These are phyloP conservation scores for Pachyramphus minor DNA, from an alignment of 2,113 vertebrate genomes.

Conservation along the genomic window DNA sequence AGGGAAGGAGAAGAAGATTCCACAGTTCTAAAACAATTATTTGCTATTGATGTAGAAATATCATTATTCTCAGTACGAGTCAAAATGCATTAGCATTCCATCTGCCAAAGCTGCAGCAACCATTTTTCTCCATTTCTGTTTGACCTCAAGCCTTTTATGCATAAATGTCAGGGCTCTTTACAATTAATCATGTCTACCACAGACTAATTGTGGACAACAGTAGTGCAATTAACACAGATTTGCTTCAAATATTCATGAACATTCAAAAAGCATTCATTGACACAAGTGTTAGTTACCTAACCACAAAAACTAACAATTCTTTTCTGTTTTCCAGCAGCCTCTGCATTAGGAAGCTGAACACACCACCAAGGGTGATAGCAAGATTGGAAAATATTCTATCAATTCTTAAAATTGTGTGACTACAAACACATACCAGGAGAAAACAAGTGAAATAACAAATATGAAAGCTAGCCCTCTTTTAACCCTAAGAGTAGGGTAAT, in stretches of 20 bases:
- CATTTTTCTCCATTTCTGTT: slow-evolving; percentile 75
- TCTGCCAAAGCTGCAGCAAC: slow-evolving; percentile 45
- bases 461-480: background rate
- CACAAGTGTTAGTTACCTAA: slow-evolving; percentile 46
- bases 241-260: slow-evolving; percentile 73
- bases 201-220: slow-evolving; percentile 79
- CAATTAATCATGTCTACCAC: slow-evolving; percentile 77
- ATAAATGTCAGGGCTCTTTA: slow-evolving; percentile 78
- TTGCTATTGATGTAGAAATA: slow-evolving; percentile 51
- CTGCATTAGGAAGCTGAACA: slow-evolving; percentile 15
- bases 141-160: slow-evolving; percentile 78
- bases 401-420: background rate
- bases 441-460: background rate
- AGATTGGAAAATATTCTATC: background rate
- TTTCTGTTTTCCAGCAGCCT: slow-evolving; percentile 15
- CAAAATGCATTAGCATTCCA: slow-evolving; percentile 71
- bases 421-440: background rate
- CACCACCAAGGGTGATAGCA: background rate
- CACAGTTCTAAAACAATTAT: slow-evolving; percentile 34
- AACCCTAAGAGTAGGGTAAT: background rate
- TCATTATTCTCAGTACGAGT: slow-evolving; percentile 56
- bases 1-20: background rate
- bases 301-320: slow-evolving; percentile 29
- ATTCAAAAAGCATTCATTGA: slow-evolving; percentile 55
- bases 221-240: slow-evolving; percentile 74